Percentiles rank a stretch among this genome's conserved stretches.
Conservation (phyloP, 1,140 invertebrate species). For the Centruroides vittatus region DNA sequence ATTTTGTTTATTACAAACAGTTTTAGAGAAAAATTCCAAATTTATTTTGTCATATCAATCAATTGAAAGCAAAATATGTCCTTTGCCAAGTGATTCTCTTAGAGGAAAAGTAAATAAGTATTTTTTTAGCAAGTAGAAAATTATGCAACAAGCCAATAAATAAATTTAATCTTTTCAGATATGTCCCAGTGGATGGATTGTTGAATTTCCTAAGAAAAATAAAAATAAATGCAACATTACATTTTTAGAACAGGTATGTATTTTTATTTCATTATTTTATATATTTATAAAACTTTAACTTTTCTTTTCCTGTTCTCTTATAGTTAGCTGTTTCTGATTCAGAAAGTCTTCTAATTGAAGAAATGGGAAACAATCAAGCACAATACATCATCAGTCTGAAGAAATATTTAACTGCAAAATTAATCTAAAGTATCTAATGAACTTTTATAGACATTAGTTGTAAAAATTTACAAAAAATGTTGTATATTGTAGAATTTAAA, state of each 20-base stretch:
- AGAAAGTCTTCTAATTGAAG: neutral
- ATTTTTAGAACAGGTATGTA: constrained; percentile 9
- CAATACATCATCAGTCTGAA: neutral
- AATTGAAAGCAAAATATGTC: constrained; percentile 6
- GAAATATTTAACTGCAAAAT: neutral
- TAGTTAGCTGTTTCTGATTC: neutral
- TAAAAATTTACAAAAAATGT: too few species aligned
- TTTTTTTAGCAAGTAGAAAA: too few species aligned
- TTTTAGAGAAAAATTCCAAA: constrained; percentile 5
- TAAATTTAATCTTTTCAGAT: constrained; percentile 3
- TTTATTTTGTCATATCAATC: constrained; percentile 11
- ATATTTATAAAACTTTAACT: too few species aligned
- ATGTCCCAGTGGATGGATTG: constrained; percentile 11
- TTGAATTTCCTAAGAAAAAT: constrained; percentile 1
- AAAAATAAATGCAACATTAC: constrained; percentile 2
- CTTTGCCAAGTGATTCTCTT: constrained; percentile 7
- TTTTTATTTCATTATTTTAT: neutral
- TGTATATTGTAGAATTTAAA: too few species aligned
- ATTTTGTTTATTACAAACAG: constrained; percentile 13
- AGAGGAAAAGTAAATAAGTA: constrained; percentile 4
- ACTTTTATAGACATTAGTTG: too few species aligned
- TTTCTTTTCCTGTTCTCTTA: neutral
- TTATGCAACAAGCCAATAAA: too few species aligned
- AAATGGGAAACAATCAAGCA: neutral
- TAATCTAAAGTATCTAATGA: neutral